phyloP scores from a whole-genome alignment of 2,888 invertebrate species.

The Bellardia bayeri region DNA sequence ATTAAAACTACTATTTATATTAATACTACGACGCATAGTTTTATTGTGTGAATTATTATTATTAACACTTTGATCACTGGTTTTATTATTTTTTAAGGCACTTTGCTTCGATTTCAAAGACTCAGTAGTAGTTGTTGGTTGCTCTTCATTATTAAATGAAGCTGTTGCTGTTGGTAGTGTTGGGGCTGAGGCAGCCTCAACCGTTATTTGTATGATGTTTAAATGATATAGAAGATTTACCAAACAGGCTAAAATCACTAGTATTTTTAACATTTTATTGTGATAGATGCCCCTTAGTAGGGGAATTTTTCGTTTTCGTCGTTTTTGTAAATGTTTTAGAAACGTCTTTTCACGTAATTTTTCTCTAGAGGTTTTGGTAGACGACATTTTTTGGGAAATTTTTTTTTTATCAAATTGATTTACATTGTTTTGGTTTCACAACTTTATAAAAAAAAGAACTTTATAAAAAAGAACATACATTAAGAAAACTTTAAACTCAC shows the following conservation, averaged over 20 bases:
- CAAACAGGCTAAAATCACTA: constrained; percentile 63
- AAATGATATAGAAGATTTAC: constrained; percentile 62
- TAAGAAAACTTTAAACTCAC: background rate
- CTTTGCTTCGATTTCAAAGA: background rate
- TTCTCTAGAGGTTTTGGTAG: constrained; percentile 54
- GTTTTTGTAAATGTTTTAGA: constrained; percentile 70
- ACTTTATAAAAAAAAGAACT: background rate
- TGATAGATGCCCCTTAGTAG: constrained; percentile 64
- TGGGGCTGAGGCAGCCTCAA: constrained; percentile 58
- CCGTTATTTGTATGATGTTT: constrained; percentile 60
- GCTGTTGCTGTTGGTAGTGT: constrained; percentile 42
- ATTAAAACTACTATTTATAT: constrained; percentile 74
- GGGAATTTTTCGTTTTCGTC: constrained; percentile 65
- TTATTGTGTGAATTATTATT: constrained; percentile 37
- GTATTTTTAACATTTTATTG: constrained; percentile 71
- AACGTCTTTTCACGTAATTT: constrained; percentile 77
- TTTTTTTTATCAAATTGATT: constrained; percentile 59
- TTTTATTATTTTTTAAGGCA: constrained; percentile 22
- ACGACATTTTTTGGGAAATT: constrained; percentile 41
- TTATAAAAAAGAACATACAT: background rate
- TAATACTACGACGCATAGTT: constrained; percentile 72
- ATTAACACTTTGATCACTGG: constrained; percentile 31
- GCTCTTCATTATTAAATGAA: constrained; percentile 50
- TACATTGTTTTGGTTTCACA: constrained; percentile 55
- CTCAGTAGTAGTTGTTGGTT: constrained; percentile 6